A percentile compares a stretch with the other conserved stretches of the same genome.
Evolutionary conservation across 2,888 invertebrate genomes (phyloP).

Genomic region (Hypsopygia costalis): DNA sequence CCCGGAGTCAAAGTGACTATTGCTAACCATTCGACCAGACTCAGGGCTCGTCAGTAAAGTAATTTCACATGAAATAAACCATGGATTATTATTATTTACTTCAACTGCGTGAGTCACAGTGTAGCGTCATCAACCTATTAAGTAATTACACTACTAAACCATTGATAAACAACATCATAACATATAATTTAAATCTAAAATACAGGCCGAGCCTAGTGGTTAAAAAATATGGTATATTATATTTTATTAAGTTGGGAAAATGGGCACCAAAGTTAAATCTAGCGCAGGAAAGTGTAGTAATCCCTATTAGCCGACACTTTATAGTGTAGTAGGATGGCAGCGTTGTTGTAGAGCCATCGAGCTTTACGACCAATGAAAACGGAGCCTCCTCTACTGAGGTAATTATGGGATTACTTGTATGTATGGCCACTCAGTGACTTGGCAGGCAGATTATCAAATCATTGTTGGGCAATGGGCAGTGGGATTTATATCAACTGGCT

Average conservation of each 20-base stretch:
- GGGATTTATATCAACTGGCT: too few relatives aligned
- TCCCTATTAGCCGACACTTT: slow-evolving; percentile 71
- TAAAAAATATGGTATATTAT: slow-evolving; percentile 20
- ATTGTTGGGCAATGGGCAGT: background rate
- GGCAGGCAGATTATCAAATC: background rate
- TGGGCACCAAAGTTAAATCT: slow-evolving; percentile 52
- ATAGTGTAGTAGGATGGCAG: slow-evolving; percentile 60
- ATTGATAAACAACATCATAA: too few relatives aligned
- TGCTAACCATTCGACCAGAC: too few relatives aligned
- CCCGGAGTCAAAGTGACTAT: too few relatives aligned
- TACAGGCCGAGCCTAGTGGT: too few relatives aligned
- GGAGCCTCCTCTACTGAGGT: slow-evolving; percentile 55
- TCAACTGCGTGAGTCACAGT: too few relatives aligned
- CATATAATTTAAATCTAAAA: too few relatives aligned
- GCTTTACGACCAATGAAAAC: slow-evolving; percentile 73
- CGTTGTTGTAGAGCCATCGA: slow-evolving; percentile 60
- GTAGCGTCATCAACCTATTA: too few relatives aligned
- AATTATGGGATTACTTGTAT: slow-evolving; percentile 71
- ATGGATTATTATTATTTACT: too few relatives aligned
- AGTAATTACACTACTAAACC: too few relatives aligned
- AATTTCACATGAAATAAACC: too few relatives aligned
- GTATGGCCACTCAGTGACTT: slow-evolving; percentile 29
- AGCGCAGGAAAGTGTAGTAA: slow-evolving; percentile 58
- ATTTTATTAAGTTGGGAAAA: slow-evolving; percentile 30
- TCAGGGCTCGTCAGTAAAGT: too few relatives aligned